Base-by-base conservation (phyloP, 1,140 invertebrate species). In the Radopholus similis region DNA sequence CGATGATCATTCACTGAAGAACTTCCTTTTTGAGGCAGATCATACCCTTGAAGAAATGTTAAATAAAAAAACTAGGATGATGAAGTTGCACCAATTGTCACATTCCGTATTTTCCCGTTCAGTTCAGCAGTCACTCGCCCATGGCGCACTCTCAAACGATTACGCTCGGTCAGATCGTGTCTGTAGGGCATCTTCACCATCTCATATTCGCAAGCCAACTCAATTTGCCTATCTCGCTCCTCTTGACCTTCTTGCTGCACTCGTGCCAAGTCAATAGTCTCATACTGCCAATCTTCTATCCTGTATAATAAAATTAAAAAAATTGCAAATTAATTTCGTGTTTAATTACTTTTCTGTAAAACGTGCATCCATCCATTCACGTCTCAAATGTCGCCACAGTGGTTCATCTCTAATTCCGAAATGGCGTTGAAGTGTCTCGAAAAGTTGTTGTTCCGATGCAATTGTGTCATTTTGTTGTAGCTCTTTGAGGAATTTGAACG, bases 311-410 rank as follows among this genome's bases (percentile, higher is more conserved):
- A 26, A 58, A 49, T 59, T 11, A 49, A 37, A 30, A n/a, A 44
- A 2, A 6, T 8, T 49, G 1, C n/a, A 38, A n/a, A 38, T 30
- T 35, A 42, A 23, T 15, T 51, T 64, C 13, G n/a, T 5, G 55
- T 6, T n/a, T 8, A 21, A 35, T 4, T 34, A 71, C 70, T 67
- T 75, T 59, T 71, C 70, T n/a, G 15, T 42, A 54, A 73, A 71
- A 32, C 37, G 42, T 26, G 66, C 70, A 35, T 60, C 28, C 26
- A 63, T 54, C 18, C 58, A 64, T 38, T 66, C 55, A n/a, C 38
- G 37, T 66, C 64, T 28, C 55, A 66, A 59, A 11, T 65, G 42
- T 4, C 37, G 53, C 64, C 64, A 66, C 34, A 66, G 32, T n/a
- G 64, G 64, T 30, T 66, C 56, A n/a, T 66, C 64, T 28, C 64